Evolutionary conservation across 2,797 vertebrate genomes (phyloP).

Genomic region (Girardinus metallicus): DNA sequence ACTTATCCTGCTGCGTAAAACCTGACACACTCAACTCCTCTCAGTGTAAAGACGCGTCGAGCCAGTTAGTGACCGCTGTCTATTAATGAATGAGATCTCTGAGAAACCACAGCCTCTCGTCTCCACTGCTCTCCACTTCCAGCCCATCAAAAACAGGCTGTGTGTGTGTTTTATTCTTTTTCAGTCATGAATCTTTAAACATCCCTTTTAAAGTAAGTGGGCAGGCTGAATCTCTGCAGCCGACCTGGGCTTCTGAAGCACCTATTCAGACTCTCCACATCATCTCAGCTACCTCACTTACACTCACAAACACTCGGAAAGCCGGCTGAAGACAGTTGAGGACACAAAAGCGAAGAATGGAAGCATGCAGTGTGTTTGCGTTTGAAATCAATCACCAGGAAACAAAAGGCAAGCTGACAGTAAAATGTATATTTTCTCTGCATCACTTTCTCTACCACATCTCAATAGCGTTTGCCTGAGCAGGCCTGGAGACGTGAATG

Average conservation of each 20-base stretch:
- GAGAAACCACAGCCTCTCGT: slow-evolving; percentile 37
- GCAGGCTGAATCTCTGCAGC: slow-evolving; percentile 83
- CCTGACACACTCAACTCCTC: slow-evolving; percentile 36
- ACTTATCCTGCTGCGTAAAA: slow-evolving; percentile 36
- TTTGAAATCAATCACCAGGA: slow-evolving; percentile 52
- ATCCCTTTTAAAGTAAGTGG: slow-evolving; percentile 90
- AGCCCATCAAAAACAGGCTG: slow-evolving; percentile 81
- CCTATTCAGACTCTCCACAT: slow-evolving; percentile 77
- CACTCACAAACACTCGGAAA: slow-evolving; percentile 18
- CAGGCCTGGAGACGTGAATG: slow-evolving; percentile 29
- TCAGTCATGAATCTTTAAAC: slow-evolving; percentile 96
- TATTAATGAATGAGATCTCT: slow-evolving; percentile 39
- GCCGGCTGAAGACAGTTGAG: background rate
- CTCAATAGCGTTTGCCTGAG: slow-evolving; percentile 52
- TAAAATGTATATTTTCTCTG: slow-evolving; percentile 21
- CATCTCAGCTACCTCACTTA: slow-evolving; percentile 24
- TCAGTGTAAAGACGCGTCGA: slow-evolving; percentile 35
- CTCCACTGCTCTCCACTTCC: slow-evolving; percentile 26
- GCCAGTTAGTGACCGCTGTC: slow-evolving; percentile 46
- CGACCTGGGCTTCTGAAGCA: slow-evolving; percentile 84
- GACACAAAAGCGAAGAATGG: background rate
- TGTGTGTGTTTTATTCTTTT: slow-evolving; percentile 66
- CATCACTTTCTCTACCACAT: slow-evolving; percentile 42
- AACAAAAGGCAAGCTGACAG: slow-evolving; percentile 23
- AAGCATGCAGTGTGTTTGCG: slow-evolving; percentile 32